Percentiles rank a stretch among this genome's conserved stretches.
Conservation (phyloP, 2,888 invertebrate genomes). For the Prosopocoilus inquinatus region DNA sequence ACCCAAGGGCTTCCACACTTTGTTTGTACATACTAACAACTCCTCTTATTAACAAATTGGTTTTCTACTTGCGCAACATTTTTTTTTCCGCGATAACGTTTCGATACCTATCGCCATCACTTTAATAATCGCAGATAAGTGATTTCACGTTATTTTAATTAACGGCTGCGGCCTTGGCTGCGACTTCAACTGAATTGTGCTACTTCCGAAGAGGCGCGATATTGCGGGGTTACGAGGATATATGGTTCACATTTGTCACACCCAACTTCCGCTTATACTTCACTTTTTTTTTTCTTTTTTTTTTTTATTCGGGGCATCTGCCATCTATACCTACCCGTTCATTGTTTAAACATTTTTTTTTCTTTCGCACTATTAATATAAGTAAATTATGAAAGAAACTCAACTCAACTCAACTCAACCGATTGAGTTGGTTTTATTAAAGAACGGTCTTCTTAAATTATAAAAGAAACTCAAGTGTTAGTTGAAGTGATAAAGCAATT, state of each 20-base stretch:
- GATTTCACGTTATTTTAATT: slow-evolving; percentile 19
- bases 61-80: slow-evolving; percentile 8
- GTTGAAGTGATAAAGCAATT: too few species aligned
- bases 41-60: not conserved
- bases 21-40: not conserved
- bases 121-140: slow-evolving; percentile 21
- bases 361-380: not conserved
- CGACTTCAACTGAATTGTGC: not conserved
- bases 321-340: slow-evolving; percentile 3
- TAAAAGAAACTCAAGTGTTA: too few species aligned
- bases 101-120: slow-evolving; percentile 16
- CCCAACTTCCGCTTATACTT: slow-evolving; percentile 27
- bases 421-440: too few species aligned
- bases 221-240: slow-evolving; percentile 8
- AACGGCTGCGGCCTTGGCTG: not conserved
- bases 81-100: slow-evolving; percentile 5
- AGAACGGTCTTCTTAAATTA: too few species aligned
- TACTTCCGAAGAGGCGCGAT: not conserved
- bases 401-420: too few species aligned
- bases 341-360: slow-evolving; percentile 5
- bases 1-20: too few species aligned
- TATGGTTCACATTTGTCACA: slow-evolving; percentile 30
- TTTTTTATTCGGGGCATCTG: slow-evolving; percentile 24
- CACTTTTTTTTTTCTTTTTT: slow-evolving; percentile 26
- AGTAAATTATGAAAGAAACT: too few species aligned